These are phyloP conservation scores for Tyria jacobaeae DNA, from an alignment of 2,888 invertebrate genomes.

Conservation along the genomic window DNA sequence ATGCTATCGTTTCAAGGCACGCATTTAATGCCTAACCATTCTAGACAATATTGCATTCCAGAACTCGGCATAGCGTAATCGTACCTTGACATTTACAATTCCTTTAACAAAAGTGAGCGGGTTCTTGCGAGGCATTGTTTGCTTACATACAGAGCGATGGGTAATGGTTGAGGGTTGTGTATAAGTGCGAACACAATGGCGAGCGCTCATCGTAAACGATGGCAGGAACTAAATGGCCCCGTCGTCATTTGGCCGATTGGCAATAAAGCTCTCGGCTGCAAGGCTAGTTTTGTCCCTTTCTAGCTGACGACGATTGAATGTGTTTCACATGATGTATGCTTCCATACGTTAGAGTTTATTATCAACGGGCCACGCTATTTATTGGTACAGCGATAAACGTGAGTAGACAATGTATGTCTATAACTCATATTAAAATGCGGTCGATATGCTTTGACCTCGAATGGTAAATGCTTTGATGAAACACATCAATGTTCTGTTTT, in stretches of 20 bases:
- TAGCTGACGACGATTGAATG: constrained; percentile 63
- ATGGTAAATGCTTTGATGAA: constrained; percentile 42
- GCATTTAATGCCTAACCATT: constrained; percentile 46
- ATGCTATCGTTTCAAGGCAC: constrained; percentile 58
- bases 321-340: constrained; percentile 61
- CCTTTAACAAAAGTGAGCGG: constrained; percentile 58
- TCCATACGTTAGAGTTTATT: constrained; percentile 61
- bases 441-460: constrained; percentile 44
- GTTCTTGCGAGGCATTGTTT: constrained; percentile 64
- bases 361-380: constrained; percentile 57
- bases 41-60: constrained; percentile 63
- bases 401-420: constrained; percentile 45
- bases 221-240: constrained; percentile 76
- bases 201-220: constrained; percentile 67
- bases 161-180: constrained; percentile 43
- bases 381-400: constrained; percentile 50
- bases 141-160: constrained; percentile 28
- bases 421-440: constrained; percentile 44
- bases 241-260: constrained; percentile 73
- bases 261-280: constrained; percentile 62
- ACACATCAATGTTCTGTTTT: constrained; percentile 11
- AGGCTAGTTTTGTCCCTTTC: constrained; percentile 59
- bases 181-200: constrained; percentile 63
- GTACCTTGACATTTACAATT: constrained; percentile 56
- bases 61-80: constrained; percentile 48